These are phyloP conservation scores for Mesembrinibis cayennensis DNA, from an alignment of 2,113 vertebrate genomes.

Conservation along the genomic window DNA sequence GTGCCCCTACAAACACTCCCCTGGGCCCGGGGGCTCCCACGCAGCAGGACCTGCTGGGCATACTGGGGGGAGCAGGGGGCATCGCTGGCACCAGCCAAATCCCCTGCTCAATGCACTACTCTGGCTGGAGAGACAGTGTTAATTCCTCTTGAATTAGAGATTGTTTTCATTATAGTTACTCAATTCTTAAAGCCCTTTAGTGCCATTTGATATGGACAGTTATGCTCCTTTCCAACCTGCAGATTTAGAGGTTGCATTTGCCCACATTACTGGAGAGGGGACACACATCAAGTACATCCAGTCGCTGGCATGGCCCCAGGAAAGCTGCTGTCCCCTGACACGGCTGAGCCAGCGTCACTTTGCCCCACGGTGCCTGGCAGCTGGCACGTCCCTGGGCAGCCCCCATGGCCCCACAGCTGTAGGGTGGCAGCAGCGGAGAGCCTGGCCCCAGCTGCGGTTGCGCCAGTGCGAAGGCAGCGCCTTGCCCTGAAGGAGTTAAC, in stretches of 20 bases:
- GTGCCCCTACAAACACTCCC: neutral
- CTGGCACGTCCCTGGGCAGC: neutral
- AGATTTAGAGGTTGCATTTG: accelerated
- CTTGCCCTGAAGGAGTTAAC: slow-evolving; percentile 7
- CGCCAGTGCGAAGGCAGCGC: accelerated
- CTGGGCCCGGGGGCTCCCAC: accelerated
- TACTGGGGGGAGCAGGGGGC: accelerated
- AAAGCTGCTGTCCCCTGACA: neutral
- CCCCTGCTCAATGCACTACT: neutral
- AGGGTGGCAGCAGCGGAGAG: accelerated
- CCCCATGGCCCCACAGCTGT: accelerated
- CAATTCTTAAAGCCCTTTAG: neutral
- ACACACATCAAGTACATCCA: neutral
- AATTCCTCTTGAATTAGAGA: neutral
- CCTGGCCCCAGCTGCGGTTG: accelerated
- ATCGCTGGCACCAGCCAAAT: neutral
- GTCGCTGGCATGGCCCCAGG: neutral
- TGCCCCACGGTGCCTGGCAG: accelerated
- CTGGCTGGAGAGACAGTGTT: neutral
- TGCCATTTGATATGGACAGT: neutral
- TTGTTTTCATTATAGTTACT: neutral
- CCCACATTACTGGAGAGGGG: accelerated
- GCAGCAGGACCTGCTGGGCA: neutral
- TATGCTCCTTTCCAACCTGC: neutral
- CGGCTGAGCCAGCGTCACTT: neutral